Evolutionary conservation across 2,888 invertebrate genomes (phyloP).

Genomic region (Pycnomerus fuliginosus): DNA sequence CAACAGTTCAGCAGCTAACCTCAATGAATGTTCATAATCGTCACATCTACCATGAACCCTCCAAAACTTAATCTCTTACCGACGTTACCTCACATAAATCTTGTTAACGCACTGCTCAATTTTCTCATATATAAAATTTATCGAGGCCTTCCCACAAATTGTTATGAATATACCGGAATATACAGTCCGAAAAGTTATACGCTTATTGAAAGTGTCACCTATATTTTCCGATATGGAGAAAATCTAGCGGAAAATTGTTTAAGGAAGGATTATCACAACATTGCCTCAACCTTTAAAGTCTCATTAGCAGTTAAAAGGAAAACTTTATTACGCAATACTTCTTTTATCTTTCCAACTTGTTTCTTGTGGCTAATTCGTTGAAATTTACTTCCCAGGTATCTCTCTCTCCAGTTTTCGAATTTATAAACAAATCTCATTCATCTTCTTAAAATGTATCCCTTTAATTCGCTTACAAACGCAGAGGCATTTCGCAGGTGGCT

Average conservation of each 20-base stretch:
- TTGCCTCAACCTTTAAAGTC: constrained; percentile 29
- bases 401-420: too few species aligned
- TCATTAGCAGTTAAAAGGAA: constrained; percentile 30
- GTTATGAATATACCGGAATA: too few species aligned
- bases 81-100: constrained; percentile 19
- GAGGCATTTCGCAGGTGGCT: too few species aligned
- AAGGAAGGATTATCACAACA: constrained; percentile 29
- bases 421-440: too few species aligned
- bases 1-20: constrained; percentile 6
- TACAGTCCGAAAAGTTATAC: constrained; percentile 18
- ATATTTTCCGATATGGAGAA: constrained; percentile 33
- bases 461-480: too few species aligned
- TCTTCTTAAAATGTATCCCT: too few species aligned
- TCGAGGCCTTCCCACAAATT: too few species aligned
- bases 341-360: constrained; percentile 20
- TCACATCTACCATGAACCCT: constrained; percentile 16
- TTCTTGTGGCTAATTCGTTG: constrained; percentile 21
- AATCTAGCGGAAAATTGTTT: constrained; percentile 37
- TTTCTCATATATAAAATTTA: too few species aligned
- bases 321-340: constrained; percentile 24
- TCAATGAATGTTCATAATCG: constrained; percentile 17
- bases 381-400: too few species aligned
- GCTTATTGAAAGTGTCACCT: constrained; percentile 30
- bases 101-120: constrained; percentile 22
- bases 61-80: constrained; percentile 17